Evolutionary conservation across 2,113 vertebrate genomes (phyloP).

Genomic region (Lepus europaeus): DNA sequence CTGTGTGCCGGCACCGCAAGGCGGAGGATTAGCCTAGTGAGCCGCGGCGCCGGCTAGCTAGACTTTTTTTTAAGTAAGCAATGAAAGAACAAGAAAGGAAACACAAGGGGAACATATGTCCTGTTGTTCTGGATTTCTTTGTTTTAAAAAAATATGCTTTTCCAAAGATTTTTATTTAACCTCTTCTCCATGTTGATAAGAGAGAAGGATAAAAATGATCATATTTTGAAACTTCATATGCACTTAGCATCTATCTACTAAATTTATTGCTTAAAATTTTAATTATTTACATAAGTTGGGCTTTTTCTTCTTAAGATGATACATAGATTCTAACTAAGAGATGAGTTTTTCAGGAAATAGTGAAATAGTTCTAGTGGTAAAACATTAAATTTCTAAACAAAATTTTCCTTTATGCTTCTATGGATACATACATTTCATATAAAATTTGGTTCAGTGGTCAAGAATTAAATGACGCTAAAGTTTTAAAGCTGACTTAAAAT

Average conservation of each 20-base stretch:
- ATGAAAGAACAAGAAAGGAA: not conserved
- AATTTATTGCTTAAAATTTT: not conserved
- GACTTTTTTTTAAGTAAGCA: not conserved
- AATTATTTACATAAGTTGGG: not conserved
- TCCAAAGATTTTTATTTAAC: not conserved
- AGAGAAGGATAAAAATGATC: not conserved
- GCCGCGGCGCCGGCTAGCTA: too few relatives aligned
- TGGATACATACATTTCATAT: not conserved
- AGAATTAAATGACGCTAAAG: not conserved
- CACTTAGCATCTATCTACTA: not conserved
- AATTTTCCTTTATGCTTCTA: constrained; percentile 1
- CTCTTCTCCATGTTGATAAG: constrained; percentile 34
- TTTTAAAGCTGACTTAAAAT: constrained; percentile 5
- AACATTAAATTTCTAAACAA: constrained; percentile 56
- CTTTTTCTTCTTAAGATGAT: constrained; percentile 38
- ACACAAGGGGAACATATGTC: not conserved
- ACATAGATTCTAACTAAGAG: constrained; percentile 25
- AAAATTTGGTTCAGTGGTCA: not conserved
- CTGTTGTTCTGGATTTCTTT: not conserved
- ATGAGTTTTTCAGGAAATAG: constrained; percentile 40
- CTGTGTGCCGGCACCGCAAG: too few relatives aligned
- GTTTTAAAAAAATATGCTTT: constrained; percentile 16
- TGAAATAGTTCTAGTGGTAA: constrained; percentile 60
- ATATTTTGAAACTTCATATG: constrained; percentile 50
- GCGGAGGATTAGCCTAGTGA: too few relatives aligned